These are phyloP conservation scores for Watsonalla cultraria DNA, from an alignment of 2,888 invertebrate genomes.

Conservation along the genomic window DNA sequence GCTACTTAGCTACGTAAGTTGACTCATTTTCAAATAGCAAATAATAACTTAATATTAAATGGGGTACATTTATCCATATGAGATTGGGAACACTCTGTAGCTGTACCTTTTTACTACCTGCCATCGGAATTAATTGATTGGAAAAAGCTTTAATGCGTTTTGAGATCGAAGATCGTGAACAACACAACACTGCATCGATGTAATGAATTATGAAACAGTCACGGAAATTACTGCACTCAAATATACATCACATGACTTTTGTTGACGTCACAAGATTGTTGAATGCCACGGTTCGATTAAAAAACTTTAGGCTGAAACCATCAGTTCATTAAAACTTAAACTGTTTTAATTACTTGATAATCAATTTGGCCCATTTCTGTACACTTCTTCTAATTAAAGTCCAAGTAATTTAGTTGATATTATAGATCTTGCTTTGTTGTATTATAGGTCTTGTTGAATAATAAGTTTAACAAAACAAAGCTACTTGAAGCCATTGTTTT, in stretches of 20 bases:
- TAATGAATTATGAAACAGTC: neutral
- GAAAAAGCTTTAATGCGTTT: constrained; percentile 51
- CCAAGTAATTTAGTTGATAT: too few relatives aligned
- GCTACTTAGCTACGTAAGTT: too few relatives aligned
- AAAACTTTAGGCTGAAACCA: too few relatives aligned
- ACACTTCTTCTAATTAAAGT: too few relatives aligned
- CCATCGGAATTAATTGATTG: constrained; percentile 59
- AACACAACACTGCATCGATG: constrained; percentile 29
- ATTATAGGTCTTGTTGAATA: too few relatives aligned
- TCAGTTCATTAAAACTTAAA: neutral
- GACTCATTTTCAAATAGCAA: too few relatives aligned
- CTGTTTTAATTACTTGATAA: neutral
- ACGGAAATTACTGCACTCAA: constrained; percentile 13
- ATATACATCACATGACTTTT: neutral
- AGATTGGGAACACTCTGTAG: constrained; percentile 34
- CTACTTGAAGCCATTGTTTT: too few relatives aligned
- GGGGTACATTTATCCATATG: neutral
- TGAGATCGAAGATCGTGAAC: constrained; percentile 37
- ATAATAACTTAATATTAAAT: too few relatives aligned
- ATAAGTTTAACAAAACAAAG: too few relatives aligned
- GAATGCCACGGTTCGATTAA: neutral
- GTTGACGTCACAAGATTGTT: neutral
- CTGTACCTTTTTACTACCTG: constrained; percentile 40
- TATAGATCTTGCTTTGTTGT: too few relatives aligned
- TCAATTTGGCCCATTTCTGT: too few relatives aligned